Base-by-base conservation (phyloP, 2,797 vertebrate species). In the Dryobates pubescens region DNA sequence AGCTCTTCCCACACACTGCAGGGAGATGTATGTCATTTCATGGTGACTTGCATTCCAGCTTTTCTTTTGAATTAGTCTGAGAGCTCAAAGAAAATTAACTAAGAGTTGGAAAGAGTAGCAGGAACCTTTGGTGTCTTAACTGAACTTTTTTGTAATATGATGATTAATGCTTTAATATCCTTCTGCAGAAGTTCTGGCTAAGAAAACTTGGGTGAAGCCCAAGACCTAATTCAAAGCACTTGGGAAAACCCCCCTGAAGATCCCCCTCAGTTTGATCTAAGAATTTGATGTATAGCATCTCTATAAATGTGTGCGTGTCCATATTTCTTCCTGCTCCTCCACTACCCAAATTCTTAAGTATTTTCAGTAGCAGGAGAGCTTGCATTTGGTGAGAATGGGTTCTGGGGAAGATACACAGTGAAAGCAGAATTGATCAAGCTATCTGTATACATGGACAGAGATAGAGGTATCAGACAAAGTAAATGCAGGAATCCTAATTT, bases 131-230 rank as follows among this genome's bases (percentile, higher is more conserved):
- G 78, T 93, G 85, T 69, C 86, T 92, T 75, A 89, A 78, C 63
- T 75, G 51, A 78, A 56, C 54, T 84, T 91, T 94, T 94, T 83
- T 64, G 54, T 89, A 90, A 94, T 90, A 65, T 22, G 19, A 93
- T 92, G 93, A 96, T 95, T 92, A 92, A 96, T 96, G 74, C 41
- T 88, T 94, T 88, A 95, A 95, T 96, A 94, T 96, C 86, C 69
- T 92, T 86, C 70, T 94, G 71, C 82, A 93, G 77, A 94, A 94
- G 82, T 91, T 95, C 82, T 65, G 68, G 79, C 61, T 79, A 29
- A 71, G 61, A 82, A 92, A 89, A 87, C 45, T 84, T 95, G 94
- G 89, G 90, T 93, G 71, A 92, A 93, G 47, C 87, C 95, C 92
- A 96, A 95, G 54, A 89, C 32, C 49, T 95, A 95, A 95, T 95